Conservation (phyloP, 2,888 invertebrate genomes). For the Melitaea athalia region DNA sequence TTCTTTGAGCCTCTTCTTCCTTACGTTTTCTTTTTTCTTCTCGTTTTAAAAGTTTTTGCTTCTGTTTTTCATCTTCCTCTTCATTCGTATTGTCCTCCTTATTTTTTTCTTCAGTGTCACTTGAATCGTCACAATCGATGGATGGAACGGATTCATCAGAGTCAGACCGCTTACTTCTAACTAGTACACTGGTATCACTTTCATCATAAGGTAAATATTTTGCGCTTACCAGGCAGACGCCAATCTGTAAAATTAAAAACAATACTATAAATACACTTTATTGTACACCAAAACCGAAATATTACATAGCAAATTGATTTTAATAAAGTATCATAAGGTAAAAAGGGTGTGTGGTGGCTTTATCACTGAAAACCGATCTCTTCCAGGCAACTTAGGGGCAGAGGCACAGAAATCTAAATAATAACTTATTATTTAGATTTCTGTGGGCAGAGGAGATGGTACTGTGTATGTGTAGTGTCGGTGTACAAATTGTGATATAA, state of each 20-base stretch:
- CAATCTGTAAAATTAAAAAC: conserved; percentile 58
- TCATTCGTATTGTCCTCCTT: conserved; percentile 41
- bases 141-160: conserved; percentile 58
- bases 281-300: neutral
- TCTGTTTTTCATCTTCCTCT: conserved; percentile 43
- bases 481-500: too few relatives aligned
- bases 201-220: conserved; percentile 70
- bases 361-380: too few relatives aligned
- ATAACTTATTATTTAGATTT: too few relatives aligned
- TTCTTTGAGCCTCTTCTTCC: conserved; percentile 50
- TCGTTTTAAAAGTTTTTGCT: conserved; percentile 52
- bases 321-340: neutral
- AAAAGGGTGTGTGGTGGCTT: too few relatives aligned
- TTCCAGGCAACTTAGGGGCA: too few relatives aligned
- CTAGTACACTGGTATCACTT: conserved; percentile 50
- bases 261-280: too few relatives aligned
- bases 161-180: conserved; percentile 52
- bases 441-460: too few relatives aligned
- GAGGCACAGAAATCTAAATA: too few relatives aligned
- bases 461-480: too few relatives aligned
- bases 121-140: conserved; percentile 50
- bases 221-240: conserved; percentile 66
- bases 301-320: neutral
- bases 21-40: conserved; percentile 46
- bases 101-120: conserved; percentile 43